These are phyloP conservation scores for Omphaloscelis lunosa DNA, from an alignment of 2,888 invertebrate genomes.

Conservation along the genomic window DNA sequence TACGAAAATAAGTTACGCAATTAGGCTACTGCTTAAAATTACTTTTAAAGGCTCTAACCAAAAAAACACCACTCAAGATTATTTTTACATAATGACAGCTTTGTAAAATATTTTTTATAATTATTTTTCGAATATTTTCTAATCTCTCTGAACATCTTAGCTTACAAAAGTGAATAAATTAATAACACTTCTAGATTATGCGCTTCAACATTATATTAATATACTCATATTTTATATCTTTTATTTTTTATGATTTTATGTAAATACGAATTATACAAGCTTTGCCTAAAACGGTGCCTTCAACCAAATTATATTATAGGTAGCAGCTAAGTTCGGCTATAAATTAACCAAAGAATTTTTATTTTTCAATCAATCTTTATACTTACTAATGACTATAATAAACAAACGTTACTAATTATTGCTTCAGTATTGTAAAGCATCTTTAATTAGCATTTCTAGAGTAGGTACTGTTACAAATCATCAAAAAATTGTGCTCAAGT, in stretches of 20 bases:
- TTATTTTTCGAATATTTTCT: conserved; percentile 8
- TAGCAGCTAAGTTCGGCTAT: conserved; percentile 21
- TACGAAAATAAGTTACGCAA: too few species aligned
- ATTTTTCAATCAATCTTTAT: conserved; percentile 40
- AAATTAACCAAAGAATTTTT: conserved; percentile 49
- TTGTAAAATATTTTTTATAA: not conserved
- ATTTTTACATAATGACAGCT: not conserved
- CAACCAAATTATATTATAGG: conserved; percentile 9
- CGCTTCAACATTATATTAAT: conserved; percentile 20
- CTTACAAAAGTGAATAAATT: conserved; percentile 16
- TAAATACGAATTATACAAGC: conserved; percentile 26
- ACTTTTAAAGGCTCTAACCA: not conserved
- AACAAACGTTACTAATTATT: conserved; percentile 57
- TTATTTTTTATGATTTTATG: conserved; percentile 49
- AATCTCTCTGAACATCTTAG: not conserved
- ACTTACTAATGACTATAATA: conserved; percentile 39
- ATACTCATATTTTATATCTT: conserved; percentile 34
- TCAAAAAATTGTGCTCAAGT: conserved; percentile 73
- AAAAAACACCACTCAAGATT: not conserved
- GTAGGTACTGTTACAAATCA: conserved; percentile 66
- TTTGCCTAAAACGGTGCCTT: conserved; percentile 52
- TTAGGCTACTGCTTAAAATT: conserved; percentile 37
- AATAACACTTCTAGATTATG: conserved; percentile 12
- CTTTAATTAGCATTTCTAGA: conserved; percentile 80
- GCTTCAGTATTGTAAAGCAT: conserved; percentile 73